Evolutionary conservation across 2,888 invertebrate species (phyloP).

Genomic region (Chloroclysta siterata): DNA sequence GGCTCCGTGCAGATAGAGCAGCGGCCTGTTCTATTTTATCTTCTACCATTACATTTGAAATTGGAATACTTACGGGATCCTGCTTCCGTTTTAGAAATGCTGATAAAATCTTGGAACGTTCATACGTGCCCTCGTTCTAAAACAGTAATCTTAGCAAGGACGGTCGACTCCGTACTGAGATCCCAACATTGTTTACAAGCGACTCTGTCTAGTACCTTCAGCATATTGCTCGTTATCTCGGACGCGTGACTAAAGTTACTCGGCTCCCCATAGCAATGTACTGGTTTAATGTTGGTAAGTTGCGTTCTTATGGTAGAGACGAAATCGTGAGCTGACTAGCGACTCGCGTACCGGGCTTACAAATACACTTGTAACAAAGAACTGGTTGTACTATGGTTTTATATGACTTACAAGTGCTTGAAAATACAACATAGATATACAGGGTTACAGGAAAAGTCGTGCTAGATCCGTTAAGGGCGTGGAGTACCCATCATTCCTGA

Average conservation of each 20-base stretch:
- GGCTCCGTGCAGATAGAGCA: constrained; percentile 47
- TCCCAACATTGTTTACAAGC: constrained; percentile 46
- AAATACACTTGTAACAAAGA: constrained; percentile 59
- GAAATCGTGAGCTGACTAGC: constrained; percentile 48
- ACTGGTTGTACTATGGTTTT: constrained; percentile 64
- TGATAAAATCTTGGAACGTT: constrained; percentile 49
- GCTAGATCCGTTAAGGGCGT: no score
- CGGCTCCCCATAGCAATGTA: constrained; percentile 47
- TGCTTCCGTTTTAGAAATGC: constrained; percentile 59
- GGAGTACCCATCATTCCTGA: no score
- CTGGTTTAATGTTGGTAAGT: constrained; percentile 45
- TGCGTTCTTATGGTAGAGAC: constrained; percentile 49
- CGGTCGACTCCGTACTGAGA: constrained; percentile 46
- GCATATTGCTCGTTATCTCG: constrained; percentile 49
- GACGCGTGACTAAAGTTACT: constrained; percentile 42
- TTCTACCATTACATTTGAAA: constrained; percentile 58
- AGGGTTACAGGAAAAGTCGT: no score
- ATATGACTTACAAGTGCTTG: constrained; percentile 44
- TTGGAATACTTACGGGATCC: constrained; percentile 58
- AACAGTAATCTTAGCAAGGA: constrained; percentile 59
- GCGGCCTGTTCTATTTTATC: constrained; percentile 52
- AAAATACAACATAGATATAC: no score
- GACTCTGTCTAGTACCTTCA: constrained; percentile 50
- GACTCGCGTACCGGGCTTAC: constrained; percentile 40
- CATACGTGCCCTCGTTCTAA: constrained; percentile 57